phyloP scores from a whole-genome alignment of 2,797 vertebrate genomes.

The Labeo calbasu region DNA sequence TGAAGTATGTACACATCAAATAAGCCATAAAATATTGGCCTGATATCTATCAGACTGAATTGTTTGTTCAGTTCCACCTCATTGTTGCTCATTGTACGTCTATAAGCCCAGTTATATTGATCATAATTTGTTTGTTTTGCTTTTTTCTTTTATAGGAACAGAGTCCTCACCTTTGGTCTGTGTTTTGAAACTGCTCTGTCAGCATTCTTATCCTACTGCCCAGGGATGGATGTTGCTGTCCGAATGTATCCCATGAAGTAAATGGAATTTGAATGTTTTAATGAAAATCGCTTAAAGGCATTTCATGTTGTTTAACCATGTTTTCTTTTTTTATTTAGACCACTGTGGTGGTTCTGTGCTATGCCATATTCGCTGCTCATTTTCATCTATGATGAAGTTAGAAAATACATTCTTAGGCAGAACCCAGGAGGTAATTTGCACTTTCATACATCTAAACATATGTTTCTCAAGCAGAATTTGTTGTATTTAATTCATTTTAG shows the following conservation, averaged over 20 bases:
- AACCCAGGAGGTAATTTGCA: constrained; percentile 89
- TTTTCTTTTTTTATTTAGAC: constrained; percentile 71
- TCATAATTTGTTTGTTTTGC: neutral
- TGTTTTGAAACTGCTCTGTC: constrained; percentile 95
- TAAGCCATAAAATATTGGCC: neutral
- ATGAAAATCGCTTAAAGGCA: neutral
- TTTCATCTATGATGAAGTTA: constrained; percentile 95
- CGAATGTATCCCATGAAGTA: constrained; percentile 97
- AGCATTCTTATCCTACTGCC: constrained; percentile 95
- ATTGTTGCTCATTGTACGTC: neutral
- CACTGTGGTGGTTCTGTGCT: constrained; percentile 98
- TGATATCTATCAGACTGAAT: neutral
- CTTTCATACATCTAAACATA: neutral
- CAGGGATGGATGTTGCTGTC: constrained; percentile 92
- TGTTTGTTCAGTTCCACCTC: neutral
- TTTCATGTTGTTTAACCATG: neutral
- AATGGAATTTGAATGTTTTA: constrained; percentile 60
- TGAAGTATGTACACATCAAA: constrained; percentile 80
- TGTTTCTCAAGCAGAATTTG: neutral
- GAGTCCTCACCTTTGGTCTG: constrained; percentile 95
- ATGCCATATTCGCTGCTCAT: constrained; percentile 97
- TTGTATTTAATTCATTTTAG: constrained; percentile 50
- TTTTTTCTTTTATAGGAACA: constrained; percentile 81
- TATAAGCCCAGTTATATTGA: neutral
- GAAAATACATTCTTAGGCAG: constrained; percentile 92